Conservation (phyloP, 2,113 vertebrate species). For the Illadopsis cleaveri region DNA sequence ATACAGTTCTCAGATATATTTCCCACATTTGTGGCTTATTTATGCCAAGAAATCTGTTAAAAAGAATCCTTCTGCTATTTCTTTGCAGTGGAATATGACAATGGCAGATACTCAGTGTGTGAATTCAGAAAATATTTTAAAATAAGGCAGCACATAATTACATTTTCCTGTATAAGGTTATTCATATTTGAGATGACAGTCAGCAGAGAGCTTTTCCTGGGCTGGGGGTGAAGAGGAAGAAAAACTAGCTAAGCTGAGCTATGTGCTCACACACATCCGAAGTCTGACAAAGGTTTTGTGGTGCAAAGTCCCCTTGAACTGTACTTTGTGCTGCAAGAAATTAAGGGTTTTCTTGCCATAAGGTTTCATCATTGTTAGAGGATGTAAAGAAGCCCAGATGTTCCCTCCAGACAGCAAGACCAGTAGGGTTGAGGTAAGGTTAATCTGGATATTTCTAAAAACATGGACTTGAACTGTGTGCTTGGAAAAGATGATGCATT, state of each 20-base stretch:
- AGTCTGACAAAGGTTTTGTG: not conserved
- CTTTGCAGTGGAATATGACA: rapidly evolving
- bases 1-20: not conserved
- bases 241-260: not conserved
- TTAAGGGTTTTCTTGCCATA: not conserved
- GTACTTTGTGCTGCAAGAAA: not conserved
- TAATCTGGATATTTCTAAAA: not conserved
- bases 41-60: rapidly evolving
- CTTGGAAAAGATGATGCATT: not conserved
- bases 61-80: rapidly evolving
- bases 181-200: not conserved
- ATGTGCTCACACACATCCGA: not conserved
- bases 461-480: rapidly evolving
- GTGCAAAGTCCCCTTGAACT: not conserved
- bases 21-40: rapidly evolving
- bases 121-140: not conserved
- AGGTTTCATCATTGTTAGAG: not conserved
- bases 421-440: not conserved
- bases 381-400: not conserved
- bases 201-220: not conserved
- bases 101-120: not conserved
- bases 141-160: not conserved
- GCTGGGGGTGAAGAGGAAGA: rapidly evolving
- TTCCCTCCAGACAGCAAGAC: not conserved
- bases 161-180: not conserved